These are phyloP conservation scores for Melanostoma mellinum DNA, from an alignment of 2,888 invertebrate genomes.

Conservation along the genomic window DNA sequence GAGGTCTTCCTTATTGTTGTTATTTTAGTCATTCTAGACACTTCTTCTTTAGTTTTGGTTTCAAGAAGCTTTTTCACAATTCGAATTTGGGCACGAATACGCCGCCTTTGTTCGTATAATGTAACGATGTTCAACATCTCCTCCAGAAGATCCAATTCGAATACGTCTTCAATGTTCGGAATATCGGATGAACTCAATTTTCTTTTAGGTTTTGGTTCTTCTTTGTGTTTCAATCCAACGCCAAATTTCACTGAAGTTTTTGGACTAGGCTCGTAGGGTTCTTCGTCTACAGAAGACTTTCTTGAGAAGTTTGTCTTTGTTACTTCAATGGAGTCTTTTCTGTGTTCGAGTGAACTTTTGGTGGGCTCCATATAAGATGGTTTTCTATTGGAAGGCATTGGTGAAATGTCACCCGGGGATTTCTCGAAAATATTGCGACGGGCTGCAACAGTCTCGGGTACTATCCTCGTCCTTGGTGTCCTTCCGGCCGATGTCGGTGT, in stretches of 20 bases:
- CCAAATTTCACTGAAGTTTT: slow-evolving; percentile 86
- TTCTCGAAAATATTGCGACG: slow-evolving; percentile 80
- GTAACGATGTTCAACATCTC: slow-evolving; percentile 89
- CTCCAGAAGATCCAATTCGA: slow-evolving; percentile 87
- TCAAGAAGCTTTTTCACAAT: slow-evolving; percentile 86
- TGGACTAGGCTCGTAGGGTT: slow-evolving; percentile 82
- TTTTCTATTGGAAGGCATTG: slow-evolving; percentile 72
- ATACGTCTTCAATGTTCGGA: slow-evolving; percentile 88
- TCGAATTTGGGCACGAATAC: slow-evolving; percentile 90
- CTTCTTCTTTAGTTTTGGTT: slow-evolving; percentile 75
- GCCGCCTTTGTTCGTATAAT: slow-evolving; percentile 89
- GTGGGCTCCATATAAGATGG: slow-evolving; percentile 82
- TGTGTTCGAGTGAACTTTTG: slow-evolving; percentile 80
- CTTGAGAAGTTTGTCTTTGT: slow-evolving; percentile 79
- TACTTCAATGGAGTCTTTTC: slow-evolving; percentile 80
- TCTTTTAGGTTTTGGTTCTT: slow-evolving; percentile 82
- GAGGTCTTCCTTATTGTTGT: slow-evolving; percentile 53
- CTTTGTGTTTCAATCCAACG: slow-evolving; percentile 85
- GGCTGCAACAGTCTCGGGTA: slow-evolving; percentile 78
- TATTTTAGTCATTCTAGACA: slow-evolving; percentile 52
- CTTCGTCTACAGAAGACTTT: slow-evolving; percentile 79
- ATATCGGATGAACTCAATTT: slow-evolving; percentile 82
- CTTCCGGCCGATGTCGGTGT: slow-evolving; percentile 32
- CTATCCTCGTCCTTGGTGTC: slow-evolving; percentile 55
- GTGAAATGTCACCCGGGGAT: slow-evolving; percentile 64